phyloP scores from a whole-genome alignment of 2,797 vertebrate species.

The Sus cebifrons region DNA sequence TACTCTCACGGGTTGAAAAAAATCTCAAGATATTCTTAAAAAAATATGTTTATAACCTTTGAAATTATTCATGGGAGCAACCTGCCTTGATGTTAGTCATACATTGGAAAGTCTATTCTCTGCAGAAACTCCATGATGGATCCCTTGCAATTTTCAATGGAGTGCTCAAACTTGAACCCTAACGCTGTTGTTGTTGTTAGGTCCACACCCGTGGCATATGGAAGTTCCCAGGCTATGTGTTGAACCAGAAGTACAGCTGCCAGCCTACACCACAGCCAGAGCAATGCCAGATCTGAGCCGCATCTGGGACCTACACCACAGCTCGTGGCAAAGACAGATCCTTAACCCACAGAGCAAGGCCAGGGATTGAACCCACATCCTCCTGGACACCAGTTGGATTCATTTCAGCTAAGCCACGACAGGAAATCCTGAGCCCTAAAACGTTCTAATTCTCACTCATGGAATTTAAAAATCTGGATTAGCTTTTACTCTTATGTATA shows the following conservation, averaged over 20 bases:
- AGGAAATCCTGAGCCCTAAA: background rate
- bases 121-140: background rate
- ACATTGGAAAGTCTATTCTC: background rate
- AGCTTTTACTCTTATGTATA: constrained; percentile 48
- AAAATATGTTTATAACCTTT: constrained; percentile 11
- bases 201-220: no score
- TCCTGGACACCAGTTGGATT: no score
- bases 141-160: background rate
- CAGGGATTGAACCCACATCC: no score
- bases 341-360: no score
- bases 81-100: background rate
- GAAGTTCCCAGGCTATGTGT: no score
- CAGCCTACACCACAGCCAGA: no score
- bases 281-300: no score
- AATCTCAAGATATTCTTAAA: background rate
- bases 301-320: no score
- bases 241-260: no score
- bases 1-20: constrained; percentile 61
- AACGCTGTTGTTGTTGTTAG: background rate
- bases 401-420: no score
- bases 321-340: no score
- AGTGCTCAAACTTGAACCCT: background rate
- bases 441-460: constrained; percentile 36
- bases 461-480: background rate
- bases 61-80: constrained; percentile 53